phyloP scores from a whole-genome alignment of 2,113 vertebrate species.

The Colossoma macropomum region DNA sequence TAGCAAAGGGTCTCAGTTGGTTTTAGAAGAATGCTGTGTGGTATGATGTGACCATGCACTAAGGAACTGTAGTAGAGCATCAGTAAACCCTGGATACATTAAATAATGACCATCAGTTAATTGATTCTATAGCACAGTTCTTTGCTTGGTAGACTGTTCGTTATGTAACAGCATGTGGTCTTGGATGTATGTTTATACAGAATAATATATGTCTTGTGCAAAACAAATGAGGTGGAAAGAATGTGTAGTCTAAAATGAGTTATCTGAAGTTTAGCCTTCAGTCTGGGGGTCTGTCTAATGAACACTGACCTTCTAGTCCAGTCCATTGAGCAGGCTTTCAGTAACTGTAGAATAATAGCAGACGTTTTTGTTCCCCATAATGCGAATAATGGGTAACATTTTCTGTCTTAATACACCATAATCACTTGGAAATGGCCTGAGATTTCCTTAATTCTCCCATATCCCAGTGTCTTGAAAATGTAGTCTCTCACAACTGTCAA shows the following conservation, averaged over 20 bases:
- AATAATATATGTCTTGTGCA: not conserved
- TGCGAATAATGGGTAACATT: not conserved
- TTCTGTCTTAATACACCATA: not conserved
- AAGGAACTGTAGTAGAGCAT: not conserved
- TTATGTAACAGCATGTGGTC: not conserved
- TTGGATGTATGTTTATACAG: conserved; percentile 6
- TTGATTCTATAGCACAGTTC: not conserved
- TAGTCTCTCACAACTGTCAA: not conserved
- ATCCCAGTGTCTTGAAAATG: not conserved
- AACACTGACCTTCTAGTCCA: not conserved
- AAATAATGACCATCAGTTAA: not conserved
- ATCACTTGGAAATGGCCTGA: not conserved
- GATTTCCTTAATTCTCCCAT: not conserved
- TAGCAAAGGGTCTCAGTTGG: not conserved
- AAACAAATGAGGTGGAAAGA: not conserved
- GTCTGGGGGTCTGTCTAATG: not conserved
- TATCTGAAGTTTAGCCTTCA: not conserved
- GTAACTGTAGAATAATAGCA: not conserved
- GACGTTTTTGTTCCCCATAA: not conserved
- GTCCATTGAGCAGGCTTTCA: not conserved
- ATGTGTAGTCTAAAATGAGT: not conserved
- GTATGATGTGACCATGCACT: not conserved
- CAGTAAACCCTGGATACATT: not conserved
- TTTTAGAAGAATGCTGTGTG: not conserved
- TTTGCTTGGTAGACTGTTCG: not conserved